Percentiles rank a stretch among this genome's conserved stretches.
phyloP scores from a whole-genome alignment of 2,797 vertebrate species.

The Labeo calbasu region DNA sequence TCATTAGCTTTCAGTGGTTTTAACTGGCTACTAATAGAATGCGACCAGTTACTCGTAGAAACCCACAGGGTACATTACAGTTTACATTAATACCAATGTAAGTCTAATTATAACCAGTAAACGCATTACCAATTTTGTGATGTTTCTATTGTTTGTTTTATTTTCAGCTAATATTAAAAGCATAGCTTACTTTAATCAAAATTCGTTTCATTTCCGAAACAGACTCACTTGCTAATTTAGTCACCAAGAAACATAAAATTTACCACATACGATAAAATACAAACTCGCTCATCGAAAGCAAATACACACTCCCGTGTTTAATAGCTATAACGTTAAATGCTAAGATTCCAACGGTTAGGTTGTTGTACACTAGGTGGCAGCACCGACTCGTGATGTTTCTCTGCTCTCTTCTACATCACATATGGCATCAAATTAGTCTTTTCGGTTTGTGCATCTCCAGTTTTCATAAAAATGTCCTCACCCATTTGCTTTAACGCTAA shows the following conservation, averaged over 20 bases:
- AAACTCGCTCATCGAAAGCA: not conserved
- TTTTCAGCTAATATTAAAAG: not conserved
- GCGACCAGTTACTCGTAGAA: too few species aligned
- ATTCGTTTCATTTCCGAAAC: not conserved
- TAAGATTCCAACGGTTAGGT: not conserved
- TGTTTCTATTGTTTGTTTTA: too few species aligned
- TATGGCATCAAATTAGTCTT: not conserved
- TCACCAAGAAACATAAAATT: not conserved
- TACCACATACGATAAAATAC: not conserved
- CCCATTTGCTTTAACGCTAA: not conserved
- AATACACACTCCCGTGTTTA: not conserved
- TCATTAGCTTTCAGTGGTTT: too few species aligned
- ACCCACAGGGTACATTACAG: too few species aligned
- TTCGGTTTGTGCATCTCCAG: not conserved
- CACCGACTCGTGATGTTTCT: constrained; percentile 16
- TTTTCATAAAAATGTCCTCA: not conserved
- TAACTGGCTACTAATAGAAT: too few species aligned
- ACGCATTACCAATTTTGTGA: too few species aligned
- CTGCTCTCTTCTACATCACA: not conserved
- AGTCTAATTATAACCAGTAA: too few species aligned
- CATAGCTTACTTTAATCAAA: not conserved
- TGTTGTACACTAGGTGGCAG: constrained; percentile 57
- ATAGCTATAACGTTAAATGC: not conserved
- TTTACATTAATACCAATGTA: too few species aligned
- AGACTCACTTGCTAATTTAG: not conserved